Percentiles rank a stretch among this genome's conserved stretches.
phyloP scores from a whole-genome alignment of 2,888 invertebrate genomes.

The Polymixis lichenea region DNA sequence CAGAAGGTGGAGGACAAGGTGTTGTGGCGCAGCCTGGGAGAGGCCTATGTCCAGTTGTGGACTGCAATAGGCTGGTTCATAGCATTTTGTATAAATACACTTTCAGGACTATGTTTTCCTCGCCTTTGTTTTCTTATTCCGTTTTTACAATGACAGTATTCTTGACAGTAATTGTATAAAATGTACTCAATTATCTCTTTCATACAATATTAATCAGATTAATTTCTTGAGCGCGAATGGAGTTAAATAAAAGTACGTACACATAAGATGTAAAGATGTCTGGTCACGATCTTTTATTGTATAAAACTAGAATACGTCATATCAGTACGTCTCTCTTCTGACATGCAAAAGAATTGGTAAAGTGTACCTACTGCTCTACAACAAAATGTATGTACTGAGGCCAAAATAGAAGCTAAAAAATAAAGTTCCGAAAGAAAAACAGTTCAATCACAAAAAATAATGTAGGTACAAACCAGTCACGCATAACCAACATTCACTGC shows the following conservation, averaged over 20 bases:
- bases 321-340: background rate
- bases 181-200: background rate
- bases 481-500: conserved; percentile 28
- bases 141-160: background rate
- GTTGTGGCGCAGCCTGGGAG: too few species aligned
- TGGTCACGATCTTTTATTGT: background rate
- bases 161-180: background rate
- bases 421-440: background rate
- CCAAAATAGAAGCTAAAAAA: background rate
- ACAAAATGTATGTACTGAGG: background rate
- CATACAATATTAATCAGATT: background rate
- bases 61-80: background rate
- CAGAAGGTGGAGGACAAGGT: too few species aligned
- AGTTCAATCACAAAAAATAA: conserved; percentile 21
- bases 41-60: too few species aligned
- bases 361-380: background rate
- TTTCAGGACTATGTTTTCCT: background rate
- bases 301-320: background rate
- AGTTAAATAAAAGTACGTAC: background rate
- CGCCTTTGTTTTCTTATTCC: background rate
- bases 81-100: background rate
- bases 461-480: conserved; percentile 8
- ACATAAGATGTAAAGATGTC: too few species aligned
- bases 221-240: background rate
- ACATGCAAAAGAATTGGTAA: background rate